A percentile compares a stretch with the other conserved stretches of the same genome.
These are phyloP conservation scores for Crocodylus rhombifer DNA, from an alignment of 2,797 vertebrate species.

Conservation along the genomic window DNA sequence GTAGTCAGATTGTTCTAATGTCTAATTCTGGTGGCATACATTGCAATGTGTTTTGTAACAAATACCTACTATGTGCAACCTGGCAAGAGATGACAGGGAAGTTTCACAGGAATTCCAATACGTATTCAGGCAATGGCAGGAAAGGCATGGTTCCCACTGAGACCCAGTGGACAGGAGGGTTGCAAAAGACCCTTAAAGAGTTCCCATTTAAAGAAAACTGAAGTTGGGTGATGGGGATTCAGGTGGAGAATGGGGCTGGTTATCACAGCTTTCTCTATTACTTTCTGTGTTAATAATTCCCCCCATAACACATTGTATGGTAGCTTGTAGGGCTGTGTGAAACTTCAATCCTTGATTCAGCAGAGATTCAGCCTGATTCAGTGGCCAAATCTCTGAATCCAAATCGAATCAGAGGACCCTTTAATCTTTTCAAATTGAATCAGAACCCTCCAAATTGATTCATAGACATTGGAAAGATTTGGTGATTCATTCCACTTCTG, in stretches of 20 bases:
- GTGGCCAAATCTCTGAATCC: no score
- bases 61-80: not conserved
- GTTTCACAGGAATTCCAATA: not conserved
- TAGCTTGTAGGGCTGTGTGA: no score
- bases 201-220: not conserved
- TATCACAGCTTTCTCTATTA: not conserved
- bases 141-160: not conserved
- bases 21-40: not conserved
- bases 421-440: no score
- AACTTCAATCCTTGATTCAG: no score
- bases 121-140: not conserved
- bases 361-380: no score
- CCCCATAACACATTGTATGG: not conserved
- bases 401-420: no score
- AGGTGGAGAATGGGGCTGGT: not conserved
- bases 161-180: not conserved
- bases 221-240: not conserved
- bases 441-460: no score
- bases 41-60: not conserved
- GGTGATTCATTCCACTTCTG: no score
- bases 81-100: not conserved
- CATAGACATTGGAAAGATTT: no score
- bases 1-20: not conserved
- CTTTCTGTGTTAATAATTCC: not conserved
- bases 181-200: rapidly evolving